Evolutionary conservation across 2,113 vertebrate species (phyloP).

Genomic region (Crocuta crocuta): DNA sequence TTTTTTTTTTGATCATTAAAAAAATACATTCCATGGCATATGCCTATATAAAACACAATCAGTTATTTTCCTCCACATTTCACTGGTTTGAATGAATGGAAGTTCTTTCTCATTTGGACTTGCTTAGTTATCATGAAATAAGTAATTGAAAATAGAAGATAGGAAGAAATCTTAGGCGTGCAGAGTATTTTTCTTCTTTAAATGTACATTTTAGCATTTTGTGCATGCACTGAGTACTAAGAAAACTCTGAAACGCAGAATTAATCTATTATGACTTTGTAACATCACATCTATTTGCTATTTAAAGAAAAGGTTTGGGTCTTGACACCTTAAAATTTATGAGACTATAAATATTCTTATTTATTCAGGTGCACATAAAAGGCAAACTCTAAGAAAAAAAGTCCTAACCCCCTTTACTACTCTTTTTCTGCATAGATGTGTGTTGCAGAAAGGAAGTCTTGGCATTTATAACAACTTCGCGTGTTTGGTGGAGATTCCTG

Average conservation of each 20-base stretch:
- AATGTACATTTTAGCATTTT: slow-evolving; percentile 34
- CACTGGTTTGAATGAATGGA: slow-evolving; percentile 47
- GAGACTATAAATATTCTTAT: slow-evolving; percentile 8
- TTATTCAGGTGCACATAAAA: not conserved
- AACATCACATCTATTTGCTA: not conserved
- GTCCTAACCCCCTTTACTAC: not conserved
- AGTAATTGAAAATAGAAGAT: slow-evolving; percentile 56
- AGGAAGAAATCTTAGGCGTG: not conserved
- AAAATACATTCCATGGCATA: not conserved
- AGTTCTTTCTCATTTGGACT: not conserved
- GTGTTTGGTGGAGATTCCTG: slow-evolving; percentile 23
- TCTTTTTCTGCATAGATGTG: not conserved
- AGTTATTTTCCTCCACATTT: slow-evolving; percentile 29
- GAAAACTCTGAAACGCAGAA: not conserved
- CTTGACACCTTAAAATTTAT: not conserved
- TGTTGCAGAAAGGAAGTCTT: not conserved
- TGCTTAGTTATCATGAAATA: slow-evolving; percentile 46
- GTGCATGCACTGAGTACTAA: not conserved
- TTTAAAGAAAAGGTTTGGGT: slow-evolving; percentile 48
- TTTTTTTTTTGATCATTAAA: slow-evolving; percentile 8
- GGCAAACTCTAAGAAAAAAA: slow-evolving; percentile 43
- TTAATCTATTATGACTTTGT: slow-evolving; percentile 28
- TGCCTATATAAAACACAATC: not conserved
- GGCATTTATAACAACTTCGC: slow-evolving; percentile 20
- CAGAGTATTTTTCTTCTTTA: slow-evolving; percentile 45